Percentiles rank a stretch among this genome's conserved stretches.
These are phyloP conservation scores for Mus pahari DNA, from an alignment of 2,113 vertebrate species.

Conservation along the genomic window DNA sequence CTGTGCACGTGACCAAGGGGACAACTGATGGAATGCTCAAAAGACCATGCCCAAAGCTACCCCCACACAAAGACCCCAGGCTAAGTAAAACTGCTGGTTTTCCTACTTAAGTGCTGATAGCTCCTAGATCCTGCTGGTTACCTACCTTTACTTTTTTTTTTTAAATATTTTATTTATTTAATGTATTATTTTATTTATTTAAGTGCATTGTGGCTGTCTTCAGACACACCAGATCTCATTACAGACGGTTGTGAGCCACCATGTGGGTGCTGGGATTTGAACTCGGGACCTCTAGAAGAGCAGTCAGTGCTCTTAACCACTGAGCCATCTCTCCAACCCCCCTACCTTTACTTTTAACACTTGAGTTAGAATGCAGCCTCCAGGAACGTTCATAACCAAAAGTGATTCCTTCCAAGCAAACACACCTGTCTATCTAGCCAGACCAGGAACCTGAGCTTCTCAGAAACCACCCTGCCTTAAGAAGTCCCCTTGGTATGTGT, in stretches of 20 bases:
- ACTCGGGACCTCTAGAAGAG: too few species aligned
- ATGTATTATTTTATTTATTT: too few species aligned
- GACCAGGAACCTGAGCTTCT: not conserved
- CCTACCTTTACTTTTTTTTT: conserved; percentile 28
- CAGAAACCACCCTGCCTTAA: not conserved
- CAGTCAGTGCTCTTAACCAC: too few species aligned
- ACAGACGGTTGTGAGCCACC: too few species aligned
- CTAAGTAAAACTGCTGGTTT: not conserved
- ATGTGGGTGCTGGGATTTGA: too few species aligned
- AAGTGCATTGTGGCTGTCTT: too few species aligned
- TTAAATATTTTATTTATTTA: too few species aligned
- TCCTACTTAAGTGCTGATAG: not conserved
- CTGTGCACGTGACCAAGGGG: not conserved
- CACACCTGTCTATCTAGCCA: not conserved
- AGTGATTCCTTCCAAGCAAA: not conserved
- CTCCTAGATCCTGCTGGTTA: not conserved
- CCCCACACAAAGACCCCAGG: rapidly evolving
- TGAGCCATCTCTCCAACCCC: too few species aligned
- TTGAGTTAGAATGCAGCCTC: not conserved
- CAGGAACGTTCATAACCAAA: not conserved
- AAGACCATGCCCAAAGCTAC: not conserved
- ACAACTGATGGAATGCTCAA: not conserved
- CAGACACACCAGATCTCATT: too few species aligned
- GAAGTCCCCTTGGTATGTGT: not conserved
- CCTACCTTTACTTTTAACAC: conserved; percentile 21